phyloP scores from a whole-genome alignment of 2,797 vertebrate genomes.

The Ctenochaetus hawaiiensis region DNA sequence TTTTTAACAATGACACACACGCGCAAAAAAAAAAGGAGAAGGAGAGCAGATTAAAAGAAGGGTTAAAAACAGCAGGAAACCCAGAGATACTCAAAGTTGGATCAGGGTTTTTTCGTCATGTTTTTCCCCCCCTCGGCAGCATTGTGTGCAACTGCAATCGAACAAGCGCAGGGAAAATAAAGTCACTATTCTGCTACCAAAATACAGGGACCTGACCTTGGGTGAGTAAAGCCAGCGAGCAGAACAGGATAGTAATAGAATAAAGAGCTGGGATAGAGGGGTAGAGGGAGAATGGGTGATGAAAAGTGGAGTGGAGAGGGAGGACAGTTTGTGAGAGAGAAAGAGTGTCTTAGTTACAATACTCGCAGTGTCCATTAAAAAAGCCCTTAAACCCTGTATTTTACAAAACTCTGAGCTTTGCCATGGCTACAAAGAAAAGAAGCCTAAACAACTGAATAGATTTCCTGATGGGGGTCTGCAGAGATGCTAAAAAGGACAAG shows the following conservation, averaged over 20 bases:
- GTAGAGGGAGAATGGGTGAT: constrained; percentile 67
- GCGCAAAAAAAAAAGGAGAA: constrained; percentile 16
- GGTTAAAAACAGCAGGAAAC: constrained; percentile 67
- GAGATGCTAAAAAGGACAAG: constrained; percentile 43
- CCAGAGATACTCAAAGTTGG: constrained; percentile 71
- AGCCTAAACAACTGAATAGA: constrained; percentile 54
- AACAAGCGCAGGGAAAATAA: constrained; percentile 69
- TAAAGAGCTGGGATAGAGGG: constrained; percentile 69
- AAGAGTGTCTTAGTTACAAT: constrained; percentile 75
- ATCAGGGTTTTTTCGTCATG: constrained; percentile 75
- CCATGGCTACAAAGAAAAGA: constrained; percentile 65
- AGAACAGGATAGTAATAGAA: constrained; percentile 72
- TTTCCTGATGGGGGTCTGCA: constrained; percentile 46
- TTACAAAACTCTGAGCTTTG: constrained; percentile 66
- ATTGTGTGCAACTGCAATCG: constrained; percentile 64
- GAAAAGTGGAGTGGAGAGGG: constrained; percentile 74
- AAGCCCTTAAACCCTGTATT: constrained; percentile 67
- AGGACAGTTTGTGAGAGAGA: constrained; percentile 69
- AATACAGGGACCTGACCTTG: constrained; percentile 80
- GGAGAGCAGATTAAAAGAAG: constrained; percentile 58
- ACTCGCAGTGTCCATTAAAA: constrained; percentile 73
- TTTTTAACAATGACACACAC: constrained; percentile 53
- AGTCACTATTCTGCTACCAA: constrained; percentile 78
- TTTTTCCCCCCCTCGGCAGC: constrained; percentile 13
- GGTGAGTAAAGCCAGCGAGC: constrained; percentile 75